Evolutionary conservation across 2,888 invertebrate species (phyloP), one percentile per base, ranked within the genome.

Genomic region (Imbricaverruca yamaguchii): DNA sequence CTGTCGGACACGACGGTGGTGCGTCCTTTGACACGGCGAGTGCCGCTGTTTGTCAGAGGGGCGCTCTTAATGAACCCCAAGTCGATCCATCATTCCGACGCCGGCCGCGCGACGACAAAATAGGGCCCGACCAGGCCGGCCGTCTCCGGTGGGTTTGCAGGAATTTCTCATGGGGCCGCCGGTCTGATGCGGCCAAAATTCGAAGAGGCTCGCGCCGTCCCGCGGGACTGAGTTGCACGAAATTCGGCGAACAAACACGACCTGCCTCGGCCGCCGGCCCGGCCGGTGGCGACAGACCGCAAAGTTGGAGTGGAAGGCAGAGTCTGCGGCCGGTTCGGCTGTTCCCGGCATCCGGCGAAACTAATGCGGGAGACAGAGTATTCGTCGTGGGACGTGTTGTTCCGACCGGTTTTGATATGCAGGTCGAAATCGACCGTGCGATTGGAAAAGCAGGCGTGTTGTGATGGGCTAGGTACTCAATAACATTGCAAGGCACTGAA

Each of bases 101-200:
- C 67, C 13, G 67, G n/a, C 8, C 25, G 25, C 3, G 1, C 67
- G n/a, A 2, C n/a, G 65, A 25, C 25, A 67, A 67, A 67, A 67
- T 67, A 25, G 25, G 6, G 25, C 25, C 25, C 25, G 25, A 67
- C 25, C 11, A 23, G n/a, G 23, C 13, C 25, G 25, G 13, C 39
- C 23, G 67, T 67, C 67, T 67, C 25, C 25, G 0, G 67, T 25
- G 25, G 13, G 67, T n/a, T 25, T 25, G 25, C 25, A 13, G 67
- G 67, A 67, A 67, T 67, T 67, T 67, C 67, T 67, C 67, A 67
- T 67, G 67, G 67, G 67, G 67, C 67, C 13, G 13, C 23, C 67
- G 12, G 12, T 13, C 4, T 67, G 67, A 67, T n/a, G 67, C 25
- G 0, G 25, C 67, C 25, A n/a, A 67, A 67, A 67, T 67, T 67